Evolutionary conservation across 2,888 invertebrate species (phyloP).

Genomic region (Trichogramma evanescens): DNA sequence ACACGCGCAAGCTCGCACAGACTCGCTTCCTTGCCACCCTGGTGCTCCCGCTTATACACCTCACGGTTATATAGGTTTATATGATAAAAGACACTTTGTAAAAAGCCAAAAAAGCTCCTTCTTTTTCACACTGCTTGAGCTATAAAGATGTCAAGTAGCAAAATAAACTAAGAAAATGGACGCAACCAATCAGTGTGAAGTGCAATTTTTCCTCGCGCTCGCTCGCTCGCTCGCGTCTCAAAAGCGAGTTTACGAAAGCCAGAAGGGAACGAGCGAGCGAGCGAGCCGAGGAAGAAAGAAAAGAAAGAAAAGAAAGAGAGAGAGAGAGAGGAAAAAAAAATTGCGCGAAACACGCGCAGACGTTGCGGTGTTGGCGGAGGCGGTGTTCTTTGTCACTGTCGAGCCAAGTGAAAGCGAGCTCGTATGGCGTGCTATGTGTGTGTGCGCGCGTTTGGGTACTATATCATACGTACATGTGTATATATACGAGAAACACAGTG

Average conservation of each 20-base stretch:
- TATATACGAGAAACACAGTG: too few species aligned
- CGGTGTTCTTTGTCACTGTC: conserved; percentile 41
- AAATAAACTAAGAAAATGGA: neutral
- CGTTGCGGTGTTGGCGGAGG: conserved; percentile 15
- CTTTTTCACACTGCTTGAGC: too few species aligned
- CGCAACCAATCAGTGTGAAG: conserved; percentile 5
- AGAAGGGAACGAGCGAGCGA: neutral
- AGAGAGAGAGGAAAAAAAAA: conserved; percentile 12
- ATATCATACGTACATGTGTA: too few species aligned
- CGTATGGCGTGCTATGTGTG: neutral
- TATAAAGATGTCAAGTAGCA: neutral
- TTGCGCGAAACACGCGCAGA: conserved; percentile 23
- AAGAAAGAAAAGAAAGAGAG: neutral
- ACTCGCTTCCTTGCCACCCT: too few species aligned
- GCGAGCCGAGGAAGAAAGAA: too few species aligned
- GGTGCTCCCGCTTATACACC: too few species aligned
- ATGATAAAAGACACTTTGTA: too few species aligned
- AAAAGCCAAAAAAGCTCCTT: too few species aligned
- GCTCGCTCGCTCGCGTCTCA: neutral
- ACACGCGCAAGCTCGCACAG: too few species aligned
- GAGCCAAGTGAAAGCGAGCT: conserved; percentile 12
- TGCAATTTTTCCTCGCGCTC: conserved; percentile 2
- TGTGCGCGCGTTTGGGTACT: too few species aligned
- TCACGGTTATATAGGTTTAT: too few species aligned
- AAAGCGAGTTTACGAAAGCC: conserved; percentile 11